Conservation (phyloP, 2,113 vertebrate species). For the Hassar affinis region DNA sequence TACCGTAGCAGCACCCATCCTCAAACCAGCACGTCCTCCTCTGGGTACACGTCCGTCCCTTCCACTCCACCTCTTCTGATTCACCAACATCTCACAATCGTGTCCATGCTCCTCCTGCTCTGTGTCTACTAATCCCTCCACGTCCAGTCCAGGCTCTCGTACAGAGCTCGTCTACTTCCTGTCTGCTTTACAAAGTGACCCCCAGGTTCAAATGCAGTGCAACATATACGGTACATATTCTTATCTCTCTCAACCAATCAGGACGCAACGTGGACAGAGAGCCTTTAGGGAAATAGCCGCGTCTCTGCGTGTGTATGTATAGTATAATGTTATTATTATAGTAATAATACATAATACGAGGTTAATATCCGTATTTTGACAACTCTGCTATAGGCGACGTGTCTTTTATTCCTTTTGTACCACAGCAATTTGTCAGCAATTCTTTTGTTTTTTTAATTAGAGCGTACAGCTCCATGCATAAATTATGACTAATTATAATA, state of each 20-base stretch:
- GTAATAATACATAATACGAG: background rate
- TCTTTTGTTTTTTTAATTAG: background rate
- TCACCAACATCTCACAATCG: constrained; percentile 56
- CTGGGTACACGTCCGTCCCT: constrained; percentile 11
- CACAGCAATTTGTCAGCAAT: background rate
- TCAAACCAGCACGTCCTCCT: constrained; percentile 24
- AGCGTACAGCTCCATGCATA: no score
- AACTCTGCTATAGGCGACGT: background rate
- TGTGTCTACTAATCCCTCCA: constrained; percentile 66
- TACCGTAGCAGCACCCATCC: constrained; percentile 26
- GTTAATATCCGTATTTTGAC: background rate
- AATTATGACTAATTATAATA: no score
- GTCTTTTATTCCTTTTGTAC: background rate
- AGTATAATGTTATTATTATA: background rate
- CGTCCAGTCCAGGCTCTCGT: constrained; percentile 18
- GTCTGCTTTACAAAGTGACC: constrained; percentile 30
- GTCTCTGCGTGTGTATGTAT: background rate
- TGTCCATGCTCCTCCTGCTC: constrained; percentile 80
- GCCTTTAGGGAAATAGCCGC: background rate
- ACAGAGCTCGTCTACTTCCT: constrained; percentile 36
- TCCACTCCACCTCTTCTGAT: constrained; percentile 28
- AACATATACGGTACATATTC: background rate
- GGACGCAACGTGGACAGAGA: background rate
- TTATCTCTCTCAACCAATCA: background rate
- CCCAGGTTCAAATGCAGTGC: background rate